Conservation (phyloP, 2,888 invertebrate genomes). For the Cosmopolites sordidus region DNA sequence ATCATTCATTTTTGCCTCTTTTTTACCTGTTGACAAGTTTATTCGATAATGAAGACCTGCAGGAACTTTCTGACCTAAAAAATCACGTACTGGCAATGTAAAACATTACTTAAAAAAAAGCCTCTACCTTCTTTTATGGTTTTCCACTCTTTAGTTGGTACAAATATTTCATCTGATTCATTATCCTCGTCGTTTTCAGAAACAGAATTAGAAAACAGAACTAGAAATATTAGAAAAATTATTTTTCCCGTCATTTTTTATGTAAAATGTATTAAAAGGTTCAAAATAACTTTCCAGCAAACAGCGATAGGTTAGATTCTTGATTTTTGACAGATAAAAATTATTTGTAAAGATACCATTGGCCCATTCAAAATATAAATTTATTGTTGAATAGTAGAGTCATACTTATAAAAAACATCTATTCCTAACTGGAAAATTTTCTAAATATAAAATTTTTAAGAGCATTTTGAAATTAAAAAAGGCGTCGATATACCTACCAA, state of each 20-base stretch:
- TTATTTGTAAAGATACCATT: constrained; percentile 12
- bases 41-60: constrained; percentile 70
- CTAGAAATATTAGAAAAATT: constrained; percentile 14
- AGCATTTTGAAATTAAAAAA: too few relatives aligned
- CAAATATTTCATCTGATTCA: constrained; percentile 49
- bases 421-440: too few relatives aligned
- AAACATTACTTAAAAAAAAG: neutral
- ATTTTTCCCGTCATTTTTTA: neutral
- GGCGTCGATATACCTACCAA: too few relatives aligned
- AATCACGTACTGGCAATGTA: neutral
- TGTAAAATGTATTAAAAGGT: too few relatives aligned
- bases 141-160: constrained; percentile 63
- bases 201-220: constrained; percentile 9
- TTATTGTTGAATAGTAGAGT: too few relatives aligned
- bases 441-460: too few relatives aligned
- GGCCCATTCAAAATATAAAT: constrained; percentile 6
- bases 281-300: neutral
- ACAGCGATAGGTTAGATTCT: neutral
- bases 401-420: too few relatives aligned
- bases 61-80: constrained; percentile 66
- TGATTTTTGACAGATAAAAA: neutral
- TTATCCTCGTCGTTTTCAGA: constrained; percentile 24
- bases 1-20: constrained; percentile 70
- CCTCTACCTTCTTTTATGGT: constrained; percentile 55
- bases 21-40: constrained; percentile 69